Conservation (phyloP, 2,888 invertebrate genomes). For the Lochmaea crataegi region DNA sequence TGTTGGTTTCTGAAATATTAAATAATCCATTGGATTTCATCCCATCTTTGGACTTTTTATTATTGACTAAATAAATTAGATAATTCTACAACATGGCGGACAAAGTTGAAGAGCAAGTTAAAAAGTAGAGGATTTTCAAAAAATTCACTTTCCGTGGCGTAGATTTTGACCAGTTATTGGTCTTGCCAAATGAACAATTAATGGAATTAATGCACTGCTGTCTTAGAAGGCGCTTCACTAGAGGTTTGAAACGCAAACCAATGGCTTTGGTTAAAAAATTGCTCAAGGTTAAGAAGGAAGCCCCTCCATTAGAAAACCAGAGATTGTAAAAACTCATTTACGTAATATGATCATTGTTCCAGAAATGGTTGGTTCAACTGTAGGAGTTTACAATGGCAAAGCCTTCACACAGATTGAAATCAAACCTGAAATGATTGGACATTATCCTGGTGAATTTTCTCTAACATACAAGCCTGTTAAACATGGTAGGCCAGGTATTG, state of each 20-base stretch:
- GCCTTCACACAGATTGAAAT: slow-evolving; percentile 90
- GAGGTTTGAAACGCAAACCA: slow-evolving; percentile 94
- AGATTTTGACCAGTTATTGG: slow-evolving; percentile 97
- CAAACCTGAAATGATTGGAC: slow-evolving; percentile 91
- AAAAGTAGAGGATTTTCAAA: slow-evolving; percentile 99
- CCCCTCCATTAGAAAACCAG: slow-evolving; percentile 96
- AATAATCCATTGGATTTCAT: slow-evolving; percentile 2
- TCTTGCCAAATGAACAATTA: slow-evolving; percentile 97
- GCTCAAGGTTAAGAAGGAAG: slow-evolving; percentile 94
- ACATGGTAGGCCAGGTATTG: slow-evolving; percentile 91
- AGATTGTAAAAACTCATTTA: slow-evolving; percentile 98
- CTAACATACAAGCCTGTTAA: slow-evolving; percentile 92
- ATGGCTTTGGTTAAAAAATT: slow-evolving; percentile 96
- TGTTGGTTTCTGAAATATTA: slow-evolving; percentile 18
- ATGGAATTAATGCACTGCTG: slow-evolving; percentile 96
- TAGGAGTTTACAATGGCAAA: slow-evolving; percentile 98
- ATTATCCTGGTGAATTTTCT: slow-evolving; percentile 89
- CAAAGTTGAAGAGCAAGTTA: slow-evolving; percentile 82
- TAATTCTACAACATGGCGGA: slow-evolving; percentile 59
- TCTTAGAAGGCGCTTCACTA: slow-evolving; percentile 90
- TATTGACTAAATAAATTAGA: slow-evolving; percentile 12
- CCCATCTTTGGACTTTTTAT: slow-evolving; percentile 24
- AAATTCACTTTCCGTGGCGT: slow-evolving; percentile 99
- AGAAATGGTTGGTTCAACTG: slow-evolving; percentile 99
- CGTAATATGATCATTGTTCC: slow-evolving; percentile 99